These are phyloP conservation scores for Ichneumon xanthorius DNA, from an alignment of 2,888 invertebrate species.

Conservation along the genomic window DNA sequence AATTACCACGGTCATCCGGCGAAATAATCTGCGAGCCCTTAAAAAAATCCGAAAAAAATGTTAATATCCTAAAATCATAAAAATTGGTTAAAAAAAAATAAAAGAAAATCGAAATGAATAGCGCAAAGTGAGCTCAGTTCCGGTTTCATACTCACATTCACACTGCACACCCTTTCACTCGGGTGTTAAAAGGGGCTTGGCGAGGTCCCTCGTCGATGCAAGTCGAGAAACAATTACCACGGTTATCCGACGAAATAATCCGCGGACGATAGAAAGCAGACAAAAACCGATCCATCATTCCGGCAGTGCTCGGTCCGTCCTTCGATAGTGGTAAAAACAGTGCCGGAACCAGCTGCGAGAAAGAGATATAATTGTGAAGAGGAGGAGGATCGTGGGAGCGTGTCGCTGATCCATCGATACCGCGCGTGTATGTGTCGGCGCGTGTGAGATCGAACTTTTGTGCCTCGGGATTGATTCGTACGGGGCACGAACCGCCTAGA, in stretches of 20 bases:
- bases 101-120: no score
- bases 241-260: conserved; percentile 29
- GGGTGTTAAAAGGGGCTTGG: no score
- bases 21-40: conserved; percentile 10
- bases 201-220: background rate
- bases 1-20: conserved; percentile 16
- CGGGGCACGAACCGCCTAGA: conserved; percentile 7
- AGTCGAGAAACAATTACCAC: conserved; percentile 34
- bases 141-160: no score
- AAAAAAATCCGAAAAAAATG: no score
- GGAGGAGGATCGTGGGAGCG: background rate
- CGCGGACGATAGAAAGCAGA: conserved; percentile 31
- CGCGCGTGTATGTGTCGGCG: conserved; percentile 21
- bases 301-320: background rate
- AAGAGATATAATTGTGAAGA: conserved; percentile 21
- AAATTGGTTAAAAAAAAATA: no score
- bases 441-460: conserved; percentile 52
- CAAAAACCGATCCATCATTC: conserved; percentile 29
- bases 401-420: conserved; percentile 34
- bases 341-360: background rate
- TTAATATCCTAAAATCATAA: no score
- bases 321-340: background rate
- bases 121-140: no score
- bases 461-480: conserved; percentile 55
- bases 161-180: no score